A percentile compares a stretch with the other conserved stretches of the same genome.
Conservation (phyloP, 2,888 invertebrate species). For the Tachina grossa region DNA sequence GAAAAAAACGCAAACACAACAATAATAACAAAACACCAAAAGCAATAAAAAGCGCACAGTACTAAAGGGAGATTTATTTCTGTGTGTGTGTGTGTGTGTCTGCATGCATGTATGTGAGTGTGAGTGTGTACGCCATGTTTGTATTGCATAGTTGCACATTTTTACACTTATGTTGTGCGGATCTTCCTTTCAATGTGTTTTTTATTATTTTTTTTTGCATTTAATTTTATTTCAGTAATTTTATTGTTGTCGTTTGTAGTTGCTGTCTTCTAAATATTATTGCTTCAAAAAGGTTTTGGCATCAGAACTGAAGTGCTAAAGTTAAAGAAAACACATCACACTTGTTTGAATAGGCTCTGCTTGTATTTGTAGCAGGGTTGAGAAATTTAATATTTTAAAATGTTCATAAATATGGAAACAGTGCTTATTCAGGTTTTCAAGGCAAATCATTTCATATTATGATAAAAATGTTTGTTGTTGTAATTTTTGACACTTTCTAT, state of each 20-base stretch:
- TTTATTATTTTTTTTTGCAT: constrained; percentile 20
- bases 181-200: constrained; percentile 40
- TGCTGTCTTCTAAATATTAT: constrained; percentile 39
- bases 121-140: constrained; percentile 67
- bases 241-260: constrained; percentile 62
- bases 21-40: constrained; percentile 46
- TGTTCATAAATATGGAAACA: background rate
- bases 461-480: no score
- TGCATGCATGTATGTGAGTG: background rate
- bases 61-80: constrained; percentile 18
- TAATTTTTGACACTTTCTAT: no score
- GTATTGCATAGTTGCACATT: constrained; percentile 68
- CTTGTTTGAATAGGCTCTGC: constrained; percentile 41
- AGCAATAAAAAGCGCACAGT: constrained; percentile 47
- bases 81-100: background rate
- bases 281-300: constrained; percentile 51
- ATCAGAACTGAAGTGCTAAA: constrained; percentile 65
- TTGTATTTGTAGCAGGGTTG: constrained; percentile 19
- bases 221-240: constrained; percentile 57
- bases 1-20: constrained; percentile 2
- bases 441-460: no score
- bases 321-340: constrained; percentile 64
- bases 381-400: background rate
- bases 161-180: constrained; percentile 64
- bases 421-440: no score